These are phyloP conservation scores for Gambusia yucatana DNA, from an alignment of 2,797 vertebrate species.

Conservation along the genomic window DNA sequence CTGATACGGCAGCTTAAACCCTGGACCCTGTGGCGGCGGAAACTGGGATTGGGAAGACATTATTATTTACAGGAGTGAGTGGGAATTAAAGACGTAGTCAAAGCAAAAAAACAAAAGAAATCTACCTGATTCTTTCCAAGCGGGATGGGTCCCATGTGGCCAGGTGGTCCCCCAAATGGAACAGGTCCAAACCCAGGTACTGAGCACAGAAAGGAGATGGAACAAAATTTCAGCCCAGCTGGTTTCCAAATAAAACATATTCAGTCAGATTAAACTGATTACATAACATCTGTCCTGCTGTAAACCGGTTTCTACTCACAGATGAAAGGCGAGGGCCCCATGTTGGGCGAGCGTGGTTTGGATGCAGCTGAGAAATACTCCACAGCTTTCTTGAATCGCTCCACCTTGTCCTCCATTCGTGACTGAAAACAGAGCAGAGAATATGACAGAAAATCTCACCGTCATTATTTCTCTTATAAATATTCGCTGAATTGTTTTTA, in stretches of 20 bases:
- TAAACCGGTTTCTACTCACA: conserved; percentile 78
- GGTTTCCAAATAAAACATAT: background rate
- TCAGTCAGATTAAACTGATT: background rate
- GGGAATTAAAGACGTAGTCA: background rate
- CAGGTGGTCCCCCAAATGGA: conserved; percentile 87
- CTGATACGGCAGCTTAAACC: conserved; percentile 88
- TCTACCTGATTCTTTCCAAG: conserved; percentile 88
- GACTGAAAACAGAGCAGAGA: conserved; percentile 77
- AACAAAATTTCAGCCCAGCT: background rate
- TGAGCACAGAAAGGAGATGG: conserved; percentile 28
- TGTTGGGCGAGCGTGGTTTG: conserved; percentile 87
- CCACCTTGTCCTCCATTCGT: conserved; percentile 92
- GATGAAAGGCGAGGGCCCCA: conserved; percentile 87
- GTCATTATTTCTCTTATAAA: background rate
- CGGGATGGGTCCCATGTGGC: conserved; percentile 86
- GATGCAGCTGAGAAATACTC: conserved; percentile 93
- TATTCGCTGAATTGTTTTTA: background rate
- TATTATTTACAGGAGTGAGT: background rate
- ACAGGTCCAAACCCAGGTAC: conserved; percentile 87
- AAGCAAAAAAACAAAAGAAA: background rate
- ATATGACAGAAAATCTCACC: background rate
- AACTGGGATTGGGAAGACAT: conserved; percentile 72
- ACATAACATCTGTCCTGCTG: background rate
- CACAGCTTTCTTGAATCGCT: conserved; percentile 93
- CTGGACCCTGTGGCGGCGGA: conserved; percentile 82